phyloP scores from a whole-genome alignment of 2,113 vertebrate species.

The Crocuta crocuta region DNA sequence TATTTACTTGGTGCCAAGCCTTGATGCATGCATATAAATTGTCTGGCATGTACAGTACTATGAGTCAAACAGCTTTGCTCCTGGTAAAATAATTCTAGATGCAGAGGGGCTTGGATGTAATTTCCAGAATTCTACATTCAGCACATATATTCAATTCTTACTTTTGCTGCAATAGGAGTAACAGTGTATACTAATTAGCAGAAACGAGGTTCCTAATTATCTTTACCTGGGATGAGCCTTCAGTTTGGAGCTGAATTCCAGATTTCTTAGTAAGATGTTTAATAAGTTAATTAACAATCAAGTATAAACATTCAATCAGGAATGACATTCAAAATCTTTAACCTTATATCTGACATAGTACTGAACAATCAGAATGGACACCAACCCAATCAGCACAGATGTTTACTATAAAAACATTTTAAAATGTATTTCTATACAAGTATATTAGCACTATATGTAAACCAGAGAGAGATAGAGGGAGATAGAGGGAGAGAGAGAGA shows the following conservation, averaged over 20 bases:
- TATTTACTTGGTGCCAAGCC: conserved; percentile 51
- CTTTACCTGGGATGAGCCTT: background rate
- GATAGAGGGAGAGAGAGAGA: background rate
- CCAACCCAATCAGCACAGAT: background rate
- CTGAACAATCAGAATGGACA: background rate
- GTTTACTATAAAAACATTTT: background rate
- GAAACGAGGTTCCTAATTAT: background rate
- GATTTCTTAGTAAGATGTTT: background rate
- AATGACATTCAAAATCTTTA: background rate
- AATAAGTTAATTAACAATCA: background rate
- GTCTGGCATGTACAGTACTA: conserved; percentile 5
- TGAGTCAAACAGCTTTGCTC: conserved; percentile 49
- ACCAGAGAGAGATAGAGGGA: background rate
- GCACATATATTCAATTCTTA: background rate
- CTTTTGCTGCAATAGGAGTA: background rate
- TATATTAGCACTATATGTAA: background rate
- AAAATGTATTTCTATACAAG: background rate
- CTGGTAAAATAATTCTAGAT: conserved; percentile 40
- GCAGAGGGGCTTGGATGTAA: background rate
- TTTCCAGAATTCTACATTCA: conserved; percentile 31
- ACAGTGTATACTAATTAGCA: background rate
- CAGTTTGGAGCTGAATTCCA: background rate
- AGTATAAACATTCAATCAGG: background rate
- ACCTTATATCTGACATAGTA: background rate
- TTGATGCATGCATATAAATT: conserved; percentile 54